phyloP scores from a whole-genome alignment of 2,888 invertebrate species.

The Toxonevra muliebris region DNA sequence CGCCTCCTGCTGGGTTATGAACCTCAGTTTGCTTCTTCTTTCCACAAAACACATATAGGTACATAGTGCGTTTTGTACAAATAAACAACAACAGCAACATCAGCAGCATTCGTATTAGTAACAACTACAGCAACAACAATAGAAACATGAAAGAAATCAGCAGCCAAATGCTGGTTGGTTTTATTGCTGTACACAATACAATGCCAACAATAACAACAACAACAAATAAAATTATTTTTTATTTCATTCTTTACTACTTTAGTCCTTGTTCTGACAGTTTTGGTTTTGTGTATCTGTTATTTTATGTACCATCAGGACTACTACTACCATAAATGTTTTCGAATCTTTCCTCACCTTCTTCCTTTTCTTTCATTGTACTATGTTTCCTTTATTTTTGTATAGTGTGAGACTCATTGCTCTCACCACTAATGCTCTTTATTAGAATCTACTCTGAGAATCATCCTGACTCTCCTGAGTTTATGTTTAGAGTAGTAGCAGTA shows the following conservation, averaged over 20 bases:
- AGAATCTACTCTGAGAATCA: constrained; percentile 1
- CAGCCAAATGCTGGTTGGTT: too few relatives aligned
- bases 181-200: too few relatives aligned
- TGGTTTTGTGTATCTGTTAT: constrained; percentile 8
- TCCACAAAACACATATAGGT: constrained; percentile 37
- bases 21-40: constrained; percentile 53
- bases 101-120: too few relatives aligned
- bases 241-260: constrained; percentile 10
- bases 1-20: constrained; percentile 51
- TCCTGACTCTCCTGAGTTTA: too few relatives aligned
- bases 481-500: too few relatives aligned
- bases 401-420: background rate
- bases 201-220: background rate
- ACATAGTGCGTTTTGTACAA: background rate
- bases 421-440: background rate
- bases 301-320: background rate
- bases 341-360: constrained; percentile 26
- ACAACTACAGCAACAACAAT: constrained; percentile 10
- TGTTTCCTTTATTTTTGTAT: constrained; percentile 16
- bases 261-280: constrained; percentile 24
- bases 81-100: constrained; percentile 14
- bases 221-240: background rate
- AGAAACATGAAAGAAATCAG: background rate
- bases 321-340: constrained; percentile 1
- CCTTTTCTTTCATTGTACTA: constrained; percentile 12